These are phyloP conservation scores for Tokudaia tokunoshimensis DNA, from an alignment of 2,797 vertebrate genomes.

Conservation along the genomic window DNA sequence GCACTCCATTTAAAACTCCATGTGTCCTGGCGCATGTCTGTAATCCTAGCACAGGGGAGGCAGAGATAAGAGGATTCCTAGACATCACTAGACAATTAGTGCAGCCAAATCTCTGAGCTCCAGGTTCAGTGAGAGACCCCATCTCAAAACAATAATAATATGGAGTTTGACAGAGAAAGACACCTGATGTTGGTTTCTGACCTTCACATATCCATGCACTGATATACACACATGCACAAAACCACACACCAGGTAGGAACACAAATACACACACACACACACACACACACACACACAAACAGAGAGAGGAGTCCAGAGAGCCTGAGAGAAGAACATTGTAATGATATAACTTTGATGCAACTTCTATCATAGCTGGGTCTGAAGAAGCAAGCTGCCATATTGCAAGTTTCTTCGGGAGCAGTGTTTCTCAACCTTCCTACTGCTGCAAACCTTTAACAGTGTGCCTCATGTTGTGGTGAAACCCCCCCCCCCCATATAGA, in stretches of 20 bases:
- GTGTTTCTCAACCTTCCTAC: background rate
- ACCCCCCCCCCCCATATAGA: background rate
- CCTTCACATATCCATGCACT: too few species aligned
- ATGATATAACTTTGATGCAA: background rate
- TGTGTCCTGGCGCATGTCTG: background rate
- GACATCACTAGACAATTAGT: background rate
- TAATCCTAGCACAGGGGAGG: background rate
- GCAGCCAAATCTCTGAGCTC: background rate
- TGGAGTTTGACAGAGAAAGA: background rate
- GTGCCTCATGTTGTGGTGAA: background rate
- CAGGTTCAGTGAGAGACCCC: background rate
- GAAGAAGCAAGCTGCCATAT: slow-evolving; percentile 21
- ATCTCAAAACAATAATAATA: background rate
- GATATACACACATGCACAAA: background rate
- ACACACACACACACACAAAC: background rate
- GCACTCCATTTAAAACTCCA: background rate
- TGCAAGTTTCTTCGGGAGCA: background rate
- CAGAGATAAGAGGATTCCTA: background rate
- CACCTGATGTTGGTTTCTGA: background rate
- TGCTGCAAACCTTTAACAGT: background rate
- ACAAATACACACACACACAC: background rate
- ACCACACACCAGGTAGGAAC: too few species aligned
- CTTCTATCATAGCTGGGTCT: background rate
- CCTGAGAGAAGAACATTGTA: background rate
- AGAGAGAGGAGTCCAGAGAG: background rate